A percentile compares a stretch with the other conserved stretches of the same genome.
Conservation (phyloP, 2,888 invertebrate genomes). For the Melieria picta region DNA sequence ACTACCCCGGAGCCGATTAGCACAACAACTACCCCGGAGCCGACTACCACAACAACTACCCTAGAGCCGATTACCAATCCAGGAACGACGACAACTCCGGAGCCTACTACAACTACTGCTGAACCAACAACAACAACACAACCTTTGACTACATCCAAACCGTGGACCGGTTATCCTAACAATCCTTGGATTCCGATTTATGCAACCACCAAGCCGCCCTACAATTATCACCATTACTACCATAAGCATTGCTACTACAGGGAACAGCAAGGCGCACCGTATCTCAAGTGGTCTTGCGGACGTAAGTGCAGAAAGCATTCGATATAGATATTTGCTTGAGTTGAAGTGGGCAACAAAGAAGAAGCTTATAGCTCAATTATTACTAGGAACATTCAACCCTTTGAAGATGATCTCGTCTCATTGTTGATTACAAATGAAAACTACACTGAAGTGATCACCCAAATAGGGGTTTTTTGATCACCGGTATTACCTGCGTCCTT, state of each 20-base stretch:
- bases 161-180: neutral
- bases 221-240: neutral
- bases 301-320: conserved; percentile 43
- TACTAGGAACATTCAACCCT: too few species aligned
- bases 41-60: conserved; percentile 3
- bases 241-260: conserved; percentile 48
- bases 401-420: too few species aligned
- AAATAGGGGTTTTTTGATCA: too few species aligned
- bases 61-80: neutral
- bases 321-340: neutral
- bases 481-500: too few species aligned
- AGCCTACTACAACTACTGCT: neutral
- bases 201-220: neutral
- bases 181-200: neutral
- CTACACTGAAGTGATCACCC: too few species aligned
- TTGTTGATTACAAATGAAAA: too few species aligned
- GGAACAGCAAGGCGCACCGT: conserved; percentile 43
- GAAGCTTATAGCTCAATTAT: too few species aligned
- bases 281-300: conserved; percentile 41
- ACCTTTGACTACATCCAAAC: neutral
- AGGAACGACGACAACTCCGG: too few species aligned
- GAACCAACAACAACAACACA: conserved; percentile 4
- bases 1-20: neutral
- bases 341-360: too few species aligned
- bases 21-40: conserved; percentile 10